These are phyloP conservation scores for Myopa tessellatipennis DNA, from an alignment of 2,888 invertebrate genomes.

Conservation along the genomic window DNA sequence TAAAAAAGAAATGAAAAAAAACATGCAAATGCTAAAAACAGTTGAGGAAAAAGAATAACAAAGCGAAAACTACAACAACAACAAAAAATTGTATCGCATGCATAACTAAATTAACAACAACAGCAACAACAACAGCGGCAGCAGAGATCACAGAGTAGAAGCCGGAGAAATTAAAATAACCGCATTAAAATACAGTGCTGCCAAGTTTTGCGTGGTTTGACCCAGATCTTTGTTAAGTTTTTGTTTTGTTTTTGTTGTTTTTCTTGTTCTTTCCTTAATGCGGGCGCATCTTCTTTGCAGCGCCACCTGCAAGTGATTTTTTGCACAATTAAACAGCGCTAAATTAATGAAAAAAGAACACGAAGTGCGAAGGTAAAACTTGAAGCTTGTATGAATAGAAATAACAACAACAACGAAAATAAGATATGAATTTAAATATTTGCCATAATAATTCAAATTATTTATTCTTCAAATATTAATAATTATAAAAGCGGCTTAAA, in stretches of 20 bases:
- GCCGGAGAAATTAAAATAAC: background rate
- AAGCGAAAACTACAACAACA: slow-evolving; percentile 1
- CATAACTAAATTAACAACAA: background rate
- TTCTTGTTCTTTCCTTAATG: background rate
- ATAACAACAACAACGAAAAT: background rate
- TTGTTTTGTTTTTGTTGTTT: background rate
- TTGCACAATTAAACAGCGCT: background rate
- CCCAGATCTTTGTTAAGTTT: slow-evolving; percentile 15
- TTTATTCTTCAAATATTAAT: too few species aligned
- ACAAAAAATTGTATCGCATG: background rate
- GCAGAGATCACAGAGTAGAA: too few species aligned
- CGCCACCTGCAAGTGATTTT: slow-evolving; percentile 2
- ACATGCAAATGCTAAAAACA: background rate
- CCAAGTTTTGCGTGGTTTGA: slow-evolving; percentile 17
- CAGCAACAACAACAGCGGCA: background rate
- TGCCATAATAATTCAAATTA: too few species aligned
- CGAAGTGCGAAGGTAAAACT: background rate
- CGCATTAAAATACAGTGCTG: slow-evolving; percentile 16
- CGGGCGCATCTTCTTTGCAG: background rate
- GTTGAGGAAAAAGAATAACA: background rate
- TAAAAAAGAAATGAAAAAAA: background rate
- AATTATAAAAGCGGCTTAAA: too few species aligned
- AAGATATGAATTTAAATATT: too few species aligned
- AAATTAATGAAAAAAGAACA: slow-evolving; percentile 4
- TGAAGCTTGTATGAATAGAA: background rate